Conservation (phyloP, 2,797 vertebrate genomes). For the Sternotherus odoratus region DNA sequence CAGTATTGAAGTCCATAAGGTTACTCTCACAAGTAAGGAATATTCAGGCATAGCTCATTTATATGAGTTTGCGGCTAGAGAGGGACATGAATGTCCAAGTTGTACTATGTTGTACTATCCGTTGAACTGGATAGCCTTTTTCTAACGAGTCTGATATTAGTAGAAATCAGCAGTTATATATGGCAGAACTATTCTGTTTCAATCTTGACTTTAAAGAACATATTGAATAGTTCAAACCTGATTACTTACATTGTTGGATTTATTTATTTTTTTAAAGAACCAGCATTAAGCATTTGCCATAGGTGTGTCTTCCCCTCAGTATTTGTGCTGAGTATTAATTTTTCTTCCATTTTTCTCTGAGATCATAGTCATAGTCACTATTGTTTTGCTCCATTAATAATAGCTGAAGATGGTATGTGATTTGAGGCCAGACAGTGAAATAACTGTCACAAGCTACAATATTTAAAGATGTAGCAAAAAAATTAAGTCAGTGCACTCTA, state of each 20-base stretch:
- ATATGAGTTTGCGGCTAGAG: background rate
- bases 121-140: background rate
- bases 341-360: background rate
- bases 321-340: background rate
- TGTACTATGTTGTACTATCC: background rate
- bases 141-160: background rate
- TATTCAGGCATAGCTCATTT: background rate
- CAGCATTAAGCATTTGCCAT: background rate
- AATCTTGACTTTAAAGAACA: background rate
- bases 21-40: background rate
- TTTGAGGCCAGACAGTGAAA: background rate
- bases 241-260: background rate
- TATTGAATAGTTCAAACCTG: background rate
- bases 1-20: background rate
- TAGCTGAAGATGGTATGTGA: background rate
- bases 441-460: background rate
- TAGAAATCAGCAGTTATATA: background rate
- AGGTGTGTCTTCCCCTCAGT: accelerated
- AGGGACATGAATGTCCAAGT: background rate
- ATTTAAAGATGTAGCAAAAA: background rate
- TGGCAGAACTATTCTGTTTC: background rate
- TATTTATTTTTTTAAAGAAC: background rate
- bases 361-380: background rate
- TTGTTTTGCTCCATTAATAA: background rate
- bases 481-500: background rate